Evolutionary conservation across 2,888 invertebrate genomes (phyloP).

Genomic region (Pecten maximus): DNA sequence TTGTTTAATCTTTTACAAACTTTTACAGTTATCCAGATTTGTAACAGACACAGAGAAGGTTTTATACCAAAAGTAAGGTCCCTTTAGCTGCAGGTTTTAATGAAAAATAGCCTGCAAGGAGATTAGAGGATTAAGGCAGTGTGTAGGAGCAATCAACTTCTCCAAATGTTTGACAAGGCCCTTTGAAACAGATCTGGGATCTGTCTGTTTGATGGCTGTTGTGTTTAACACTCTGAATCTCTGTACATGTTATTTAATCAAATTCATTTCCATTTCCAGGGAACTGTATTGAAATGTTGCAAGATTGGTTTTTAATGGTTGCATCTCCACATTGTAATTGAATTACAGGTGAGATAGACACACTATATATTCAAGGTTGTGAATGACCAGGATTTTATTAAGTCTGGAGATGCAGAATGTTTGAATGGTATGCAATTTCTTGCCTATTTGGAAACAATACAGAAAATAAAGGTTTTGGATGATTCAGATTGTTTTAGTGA

Average conservation of each 20-base stretch:
- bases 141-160: neutral
- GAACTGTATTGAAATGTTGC: neutral
- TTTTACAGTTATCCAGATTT: neutral
- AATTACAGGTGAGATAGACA: constrained; percentile 13
- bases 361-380: neutral
- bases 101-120: neutral
- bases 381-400: neutral
- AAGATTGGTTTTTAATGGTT: constrained; percentile 6
- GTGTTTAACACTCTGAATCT: neutral
- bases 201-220: neutral
- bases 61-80: constrained; percentile 12
- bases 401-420: neutral
- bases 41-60: neutral
- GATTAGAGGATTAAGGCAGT: neutral
- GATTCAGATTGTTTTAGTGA: neutral
- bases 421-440: neutral
- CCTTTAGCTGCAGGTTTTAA: neutral
- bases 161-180: neutral
- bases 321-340: neutral
- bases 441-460: neutral
- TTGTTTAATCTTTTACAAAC: constrained; percentile 17
- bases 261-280: neutral
- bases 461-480: neutral
- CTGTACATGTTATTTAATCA: neutral
- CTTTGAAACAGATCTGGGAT: neutral